Conservation (phyloP, 2,888 invertebrate species). For the Acleris holmiana region DNA sequence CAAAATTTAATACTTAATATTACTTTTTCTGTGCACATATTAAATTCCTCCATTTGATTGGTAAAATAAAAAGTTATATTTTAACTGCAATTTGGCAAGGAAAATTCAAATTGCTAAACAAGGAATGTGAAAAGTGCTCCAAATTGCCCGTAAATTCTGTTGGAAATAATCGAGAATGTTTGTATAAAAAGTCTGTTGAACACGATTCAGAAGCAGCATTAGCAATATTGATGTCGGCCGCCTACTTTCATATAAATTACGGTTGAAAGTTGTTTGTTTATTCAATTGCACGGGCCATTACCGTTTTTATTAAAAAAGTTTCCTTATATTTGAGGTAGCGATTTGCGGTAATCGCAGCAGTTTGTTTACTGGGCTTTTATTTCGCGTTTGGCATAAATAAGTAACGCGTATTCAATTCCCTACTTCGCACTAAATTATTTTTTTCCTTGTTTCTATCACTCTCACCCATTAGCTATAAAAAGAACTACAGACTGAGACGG, state of each 20-base stretch:
- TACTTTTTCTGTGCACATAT: too few species aligned
- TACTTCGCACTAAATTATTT: too few species aligned
- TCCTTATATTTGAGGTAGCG: conserved; percentile 40
- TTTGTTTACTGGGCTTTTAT: conserved; percentile 32
- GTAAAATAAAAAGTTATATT: too few species aligned
- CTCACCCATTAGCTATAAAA: too few species aligned
- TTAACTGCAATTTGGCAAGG: too few species aligned
- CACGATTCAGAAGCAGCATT: conserved; percentile 16
- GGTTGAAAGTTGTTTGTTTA: conserved; percentile 39
- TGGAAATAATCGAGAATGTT: conserved; percentile 3
- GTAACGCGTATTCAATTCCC: conserved; percentile 2
- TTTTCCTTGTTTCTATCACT: too few species aligned
- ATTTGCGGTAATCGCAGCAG: conserved; percentile 38
- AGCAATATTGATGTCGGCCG: conserved; percentile 40
- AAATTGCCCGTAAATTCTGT: not conserved
- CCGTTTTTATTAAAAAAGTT: conserved; percentile 48
- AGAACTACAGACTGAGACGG: too few species aligned
- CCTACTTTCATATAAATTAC: conserved; percentile 43
- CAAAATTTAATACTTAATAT: too few species aligned
- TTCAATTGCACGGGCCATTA: conserved; percentile 40
- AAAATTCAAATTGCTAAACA: too few species aligned
- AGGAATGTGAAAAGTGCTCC: not conserved
- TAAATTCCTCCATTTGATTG: too few species aligned
- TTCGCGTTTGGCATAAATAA: conserved; percentile 27
- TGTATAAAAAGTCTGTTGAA: conserved; percentile 16